Evolutionary conservation across 2,797 vertebrate genomes (phyloP), one percentile per base, ranked within the genome.

Genomic region (Diplodus puntazzo): DNA sequence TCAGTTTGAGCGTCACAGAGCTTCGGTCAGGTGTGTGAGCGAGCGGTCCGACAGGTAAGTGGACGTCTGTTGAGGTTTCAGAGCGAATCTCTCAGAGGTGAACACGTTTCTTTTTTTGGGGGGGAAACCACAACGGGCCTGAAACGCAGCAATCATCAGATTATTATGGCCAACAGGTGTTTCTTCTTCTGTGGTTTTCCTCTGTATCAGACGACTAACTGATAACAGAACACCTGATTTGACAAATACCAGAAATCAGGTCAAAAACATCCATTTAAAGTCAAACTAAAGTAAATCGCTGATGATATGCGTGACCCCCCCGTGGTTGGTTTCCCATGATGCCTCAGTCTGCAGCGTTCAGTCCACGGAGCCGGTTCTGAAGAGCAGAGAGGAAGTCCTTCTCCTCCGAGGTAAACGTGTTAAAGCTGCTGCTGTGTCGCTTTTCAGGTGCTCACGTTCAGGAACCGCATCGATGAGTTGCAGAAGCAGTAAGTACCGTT

Each of bases 401-500:
- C 52, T 69, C 54, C 75, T 60, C 18, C 0, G 18, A 92, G 89
- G 90, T 89, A 90, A 88, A 69, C 16, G 45, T 62, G 73, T 89
- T 95, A 96, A 93, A 94, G 82, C 58, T 93, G 74, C 84, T 89
- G 89, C 73, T 96, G 86, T 97, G 93, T 97, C 87, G 73, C 96
- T 94, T 94, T 94, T 59, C 96, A 98, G 97, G 97, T 97, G 88
- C 94, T 95, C 92, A 96, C 92, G 60, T 92, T 93, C 95, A 96
- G 97, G 92, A 96, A 95, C 88, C 97, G 96, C 92, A 97, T 97
- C 1, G 97, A 98, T 94, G 94, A 96, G 93, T 95, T 97, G 80
- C 96, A 97, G 95, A 98, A 97, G 90, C 96, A 98, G 97, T 98
- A 94, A 98, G 97, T 98, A 95, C 48, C 2, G 62, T 34, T n/a